Evolutionary conservation across 2,797 vertebrate genomes (phyloP), one percentile per base, ranked within the genome.

Genomic region (Takifugu rubripes): DNA sequence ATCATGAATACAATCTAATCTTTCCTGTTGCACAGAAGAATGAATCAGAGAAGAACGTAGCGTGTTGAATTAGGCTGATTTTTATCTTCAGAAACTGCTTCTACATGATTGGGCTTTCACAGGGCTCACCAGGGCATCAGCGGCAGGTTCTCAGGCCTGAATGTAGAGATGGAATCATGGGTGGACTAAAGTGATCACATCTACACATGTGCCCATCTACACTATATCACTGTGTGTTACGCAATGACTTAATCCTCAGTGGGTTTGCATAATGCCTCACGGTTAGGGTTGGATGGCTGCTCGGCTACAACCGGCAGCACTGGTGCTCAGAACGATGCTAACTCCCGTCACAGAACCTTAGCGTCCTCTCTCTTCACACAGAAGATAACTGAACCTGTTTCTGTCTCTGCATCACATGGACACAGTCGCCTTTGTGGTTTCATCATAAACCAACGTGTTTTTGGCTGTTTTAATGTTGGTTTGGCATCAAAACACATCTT

Each of bases 101-200:
- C 54, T 63, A 59, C 66, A 75, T 82, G 70, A 68, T 76, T 73
- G 73, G 74, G 70, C 77, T 54, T 76, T 82, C 62, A 78, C 76
- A 78, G 6, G 33, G 74, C 66, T 78, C 78, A 73, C 12, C 56
- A 56, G 82, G 82, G 78, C 84, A 73, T 75, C 73, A 71, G 70
- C 75, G 60, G 72, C 53, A 78, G 70, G 63, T 54, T 54, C 61
- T 61, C 49, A 1, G 43, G 6, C 5, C 64, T 67, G 63, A 77
- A 68, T 33, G 56, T n/a, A 12, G 57, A 85, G 85, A 84, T 89
- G 76, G 78, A 84, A 83, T 78, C 64, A n/a, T 14, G 14, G 42
- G 63, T 57, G 83, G 85, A 87, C 84, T 83, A 86, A 64, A 61
- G 54, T 54, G 56, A 64, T 66, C 57, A 47, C 57, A 6, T 65